Evolutionary conservation across 2,888 invertebrate genomes (phyloP), one percentile per base, ranked within the genome.

Genomic region (Pristionchus japonicus): DNA sequence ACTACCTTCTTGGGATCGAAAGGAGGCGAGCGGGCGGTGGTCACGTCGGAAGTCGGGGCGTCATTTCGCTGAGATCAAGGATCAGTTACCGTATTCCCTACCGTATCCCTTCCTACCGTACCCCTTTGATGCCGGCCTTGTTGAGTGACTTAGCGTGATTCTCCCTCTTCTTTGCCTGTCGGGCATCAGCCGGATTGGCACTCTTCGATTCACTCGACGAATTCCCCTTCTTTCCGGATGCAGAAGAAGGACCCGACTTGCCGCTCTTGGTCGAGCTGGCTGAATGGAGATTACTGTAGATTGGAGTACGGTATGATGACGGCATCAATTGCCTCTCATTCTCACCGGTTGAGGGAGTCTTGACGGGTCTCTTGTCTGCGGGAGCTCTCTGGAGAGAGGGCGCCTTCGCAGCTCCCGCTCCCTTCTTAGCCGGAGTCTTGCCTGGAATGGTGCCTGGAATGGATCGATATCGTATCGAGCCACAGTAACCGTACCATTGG

Each of bases 101-200:
- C 31, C n/a, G n/a, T 9, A n/a, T 74, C 15, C 37, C 74, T 40
- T 17, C 20, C 23, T 37, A 40, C 23, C 20, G 74, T 31, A 74
- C 74, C 23, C 23, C 40, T 17, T 4, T 23, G 23, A 43, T 43
- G 43, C 23, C 74, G 23, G 40, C 47, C 77, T 77, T 77, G n/a
- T 47, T 47, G n/a, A 77, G 77, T 11, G 77, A 77, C n/a, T 77
- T 77, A 27, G 40, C 43, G 17, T 77, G 77, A n/a, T 27, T 77
- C 43, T 77, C 43, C 15, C 77, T 23, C 77, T 77, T 77, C 43
- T 47, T 77, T 34, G 77, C 77, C 40, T 43, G 77, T n/a, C 77
- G 23, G 1, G 77, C 77, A 40, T 77, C 77, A 27, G 77, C 40
- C 40, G 43, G 13, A 40, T 43, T 77, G 11, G 31, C 15, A 13